Evolutionary conservation across 1,140 invertebrate species (phyloP), one percentile per base, ranked within the genome.

Genomic region (Solen grandis): DNA sequence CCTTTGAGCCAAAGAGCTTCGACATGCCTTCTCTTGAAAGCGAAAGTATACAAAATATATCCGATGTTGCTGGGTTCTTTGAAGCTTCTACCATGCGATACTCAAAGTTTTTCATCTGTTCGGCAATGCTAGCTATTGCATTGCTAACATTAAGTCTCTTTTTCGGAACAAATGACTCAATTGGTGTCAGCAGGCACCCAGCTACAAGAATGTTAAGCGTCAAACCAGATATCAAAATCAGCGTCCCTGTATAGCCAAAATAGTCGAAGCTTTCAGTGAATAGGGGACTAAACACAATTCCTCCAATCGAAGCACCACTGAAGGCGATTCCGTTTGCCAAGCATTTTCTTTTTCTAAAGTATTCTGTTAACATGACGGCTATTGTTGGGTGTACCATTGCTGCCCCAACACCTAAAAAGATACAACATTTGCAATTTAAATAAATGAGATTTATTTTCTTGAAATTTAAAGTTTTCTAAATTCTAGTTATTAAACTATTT

Each of bases 231-330:
- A 79, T 66, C 38, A 79, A 62, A 16, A 70, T 59, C 10, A 69
- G 50, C 13, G 76, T 79, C n/a, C 76, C 76, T 4, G 65, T n/a
- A 31, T 69, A 79, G 2, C 76, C 76, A 25, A 10, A 46, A 10
- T 69, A 27, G 46, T 69, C 55, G 35, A 79, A 79, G 55, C 69
- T 52, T 25, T 65, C 65, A 1, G 76, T 52, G 35, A 60, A 22
- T n/a, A 79, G 50, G 31, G 76, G 66, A 22, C 65, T 66, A 38
- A 79, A 79, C 0, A 79, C 16, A 16, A 79, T 38, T 1, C 76
- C 76, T 16, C 76, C 76, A 59, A 69, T 62, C 25, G 38, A 69
- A 2, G 76, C 66, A n/a, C 65, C 76, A 31, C 76, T 79, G 25
- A 79, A 57, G 1, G 76, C 65, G 36, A 79, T 0, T 5, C 65